Percentiles rank a stretch among this genome's conserved stretches.
These are phyloP conservation scores for Anthonomus grandis DNA, from an alignment of 1,140 invertebrate species.

Conservation along the genomic window DNA sequence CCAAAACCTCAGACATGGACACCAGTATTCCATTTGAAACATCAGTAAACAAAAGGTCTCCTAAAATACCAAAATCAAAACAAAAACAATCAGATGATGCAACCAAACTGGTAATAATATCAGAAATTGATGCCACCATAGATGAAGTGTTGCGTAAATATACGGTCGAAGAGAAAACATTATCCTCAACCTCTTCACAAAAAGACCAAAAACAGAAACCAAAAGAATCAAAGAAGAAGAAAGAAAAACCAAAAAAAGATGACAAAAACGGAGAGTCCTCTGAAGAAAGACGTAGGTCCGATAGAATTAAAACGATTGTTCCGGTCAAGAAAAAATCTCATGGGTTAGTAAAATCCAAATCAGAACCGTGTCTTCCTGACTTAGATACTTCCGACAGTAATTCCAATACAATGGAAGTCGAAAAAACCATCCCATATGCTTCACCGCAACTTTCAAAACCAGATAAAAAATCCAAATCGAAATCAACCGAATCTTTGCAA, in stretches of 20 bases:
- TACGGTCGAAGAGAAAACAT: constrained; percentile 6
- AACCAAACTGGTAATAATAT: not conserved
- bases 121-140: constrained; percentile 9
- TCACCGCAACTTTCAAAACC: constrained; percentile 15
- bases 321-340: constrained; percentile 57
- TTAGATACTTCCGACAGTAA: constrained; percentile 28
- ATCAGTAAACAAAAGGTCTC: not conserved
- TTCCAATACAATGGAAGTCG: constrained; percentile 30
- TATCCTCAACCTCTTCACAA: not conserved
- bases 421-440: constrained; percentile 17
- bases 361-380: constrained; percentile 38
- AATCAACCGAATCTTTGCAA: constrained; percentile 24
- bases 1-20: too few species aligned
- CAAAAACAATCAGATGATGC: too few species aligned
- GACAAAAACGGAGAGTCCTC: constrained; percentile 16
- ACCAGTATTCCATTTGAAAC: too few species aligned
- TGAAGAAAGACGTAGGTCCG: constrained; percentile 54
- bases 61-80: too few species aligned
- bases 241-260: constrained; percentile 23
- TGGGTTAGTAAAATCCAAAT: constrained; percentile 51
- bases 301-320: constrained; percentile 58
- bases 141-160: constrained; percentile 16
- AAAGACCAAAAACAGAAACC: constrained; percentile 8
- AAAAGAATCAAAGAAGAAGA: constrained; percentile 20
- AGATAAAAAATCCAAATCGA: constrained; percentile 21